Base-by-base conservation (phyloP, 2,888 invertebrate species). In the Limnephilus auricula region DNA sequence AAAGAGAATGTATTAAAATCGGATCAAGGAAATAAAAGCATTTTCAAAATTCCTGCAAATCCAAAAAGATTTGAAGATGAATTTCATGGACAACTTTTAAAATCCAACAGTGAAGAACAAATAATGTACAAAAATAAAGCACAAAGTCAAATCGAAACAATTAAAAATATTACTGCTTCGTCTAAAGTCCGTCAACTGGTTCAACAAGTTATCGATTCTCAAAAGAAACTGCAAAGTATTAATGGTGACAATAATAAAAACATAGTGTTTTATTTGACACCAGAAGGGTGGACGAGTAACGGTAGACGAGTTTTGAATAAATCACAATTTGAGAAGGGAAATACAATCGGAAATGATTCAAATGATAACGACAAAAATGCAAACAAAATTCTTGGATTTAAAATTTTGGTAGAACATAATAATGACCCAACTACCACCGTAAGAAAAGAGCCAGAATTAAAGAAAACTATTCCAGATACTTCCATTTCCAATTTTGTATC, bases 101-200 rank as follows among this genome's bases (percentile, higher is more conserved):
- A 34, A 86, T 25, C 50, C n/a, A 32, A 45, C 10, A 10, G 31
- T n/a, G 65, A 80, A 25, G 9, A 9, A 65, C 65, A 18, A 25
- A 65, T 25, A 65, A 65, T 9, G 65, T n/a, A 65, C n/a, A 34
- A 83, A 83, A 31, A 50, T 45, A 50, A 30, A 2, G 25, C 65
- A 18, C 34, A 86, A 86, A 50, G 25, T 5, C 32, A 90, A 30
- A 85, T 78, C 31, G 89, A 83, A 4, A 83, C 79, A 9, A 79
- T 37, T 4, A 91, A 78, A 86, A 15, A 9, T 31, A 50, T 31
- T 84, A 78, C 40, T 3, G n/a, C 89, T 18, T 34, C 89, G 5
- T 79, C 91, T 32, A 88, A 82, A 82, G 90, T 90, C 13, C 78
- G 82, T 18, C 65, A 78, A 78, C 82, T 90, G 9, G 90, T 84